phyloP scores from a whole-genome alignment of 2,888 invertebrate species.

The Lepidonotus clava region DNA sequence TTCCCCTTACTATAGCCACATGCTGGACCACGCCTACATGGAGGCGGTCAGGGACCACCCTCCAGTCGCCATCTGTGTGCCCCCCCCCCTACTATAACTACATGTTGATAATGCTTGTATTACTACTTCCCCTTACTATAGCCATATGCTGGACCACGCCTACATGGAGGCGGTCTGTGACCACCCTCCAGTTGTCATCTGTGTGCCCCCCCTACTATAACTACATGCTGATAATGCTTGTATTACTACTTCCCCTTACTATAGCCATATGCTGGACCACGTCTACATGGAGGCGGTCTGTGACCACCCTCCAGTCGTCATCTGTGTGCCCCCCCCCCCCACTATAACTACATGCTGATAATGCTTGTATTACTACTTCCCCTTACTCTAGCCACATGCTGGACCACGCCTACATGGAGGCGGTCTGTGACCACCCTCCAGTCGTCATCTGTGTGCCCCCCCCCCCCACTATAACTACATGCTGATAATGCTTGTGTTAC shows the following conservation, averaged over 20 bases:
- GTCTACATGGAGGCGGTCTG: constrained; percentile 54
- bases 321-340: constrained; percentile 56
- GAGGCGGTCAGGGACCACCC: constrained; percentile 44
- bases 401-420: constrained; percentile 61
- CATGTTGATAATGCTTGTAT: constrained; percentile 44
- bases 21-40: constrained; percentile 61
- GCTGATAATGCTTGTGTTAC: too few species aligned
- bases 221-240: constrained; percentile 54
- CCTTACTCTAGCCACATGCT: constrained; percentile 47
- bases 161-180: constrained; percentile 56
- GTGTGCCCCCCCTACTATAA: constrained; percentile 56
- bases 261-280: constrained; percentile 61
- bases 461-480: constrained; percentile 58
- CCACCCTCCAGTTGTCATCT: constrained; percentile 56
- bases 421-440: constrained; percentile 43
- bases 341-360: constrained; percentile 58
- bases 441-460: constrained; percentile 47
- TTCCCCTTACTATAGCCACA: constrained; percentile 52
- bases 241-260: constrained; percentile 24
- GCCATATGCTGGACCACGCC: constrained; percentile 60
- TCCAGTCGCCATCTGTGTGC: constrained; percentile 53
- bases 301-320: constrained; percentile 55
- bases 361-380: too few species aligned
- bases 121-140: constrained; percentile 45
- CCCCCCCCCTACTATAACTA: constrained; percentile 57